These are phyloP conservation scores for Sinosuthora webbiana DNA, from an alignment of 2,113 vertebrate species.

Conservation along the genomic window DNA sequence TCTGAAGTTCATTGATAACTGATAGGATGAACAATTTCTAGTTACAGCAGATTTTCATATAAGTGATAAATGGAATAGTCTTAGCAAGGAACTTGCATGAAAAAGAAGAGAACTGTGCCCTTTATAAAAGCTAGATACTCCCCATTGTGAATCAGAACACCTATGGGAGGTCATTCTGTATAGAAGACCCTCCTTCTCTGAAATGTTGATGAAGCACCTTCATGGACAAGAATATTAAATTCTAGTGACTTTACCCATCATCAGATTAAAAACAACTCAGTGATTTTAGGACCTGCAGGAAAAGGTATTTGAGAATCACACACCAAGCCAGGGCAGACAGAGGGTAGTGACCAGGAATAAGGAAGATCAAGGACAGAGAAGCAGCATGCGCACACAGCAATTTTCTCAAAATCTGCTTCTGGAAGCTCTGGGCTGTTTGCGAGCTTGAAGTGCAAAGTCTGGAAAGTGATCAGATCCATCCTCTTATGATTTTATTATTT, in stretches of 20 bases:
- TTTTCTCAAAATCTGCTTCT: not conserved
- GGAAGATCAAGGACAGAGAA: not conserved
- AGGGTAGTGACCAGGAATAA: not conserved
- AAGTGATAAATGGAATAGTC: not conserved
- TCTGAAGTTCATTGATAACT: not conserved
- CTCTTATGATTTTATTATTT: not conserved
- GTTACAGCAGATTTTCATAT: not conserved
- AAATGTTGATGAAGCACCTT: not conserved
- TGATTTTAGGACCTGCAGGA: not conserved
- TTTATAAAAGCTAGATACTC: not conserved
- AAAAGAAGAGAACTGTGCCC: not conserved
- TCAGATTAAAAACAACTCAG: not conserved
- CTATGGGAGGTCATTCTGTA: not conserved
- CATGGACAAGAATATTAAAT: not conserved
- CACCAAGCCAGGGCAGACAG: not conserved
- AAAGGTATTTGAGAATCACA: not conserved
- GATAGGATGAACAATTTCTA: not conserved
- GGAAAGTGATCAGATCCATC: not conserved
- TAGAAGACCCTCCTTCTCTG: not conserved
- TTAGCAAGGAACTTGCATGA: not conserved
- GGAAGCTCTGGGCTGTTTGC: not conserved
- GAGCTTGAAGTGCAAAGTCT: not conserved
- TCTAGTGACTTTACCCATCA: not conserved
- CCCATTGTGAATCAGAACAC: not conserved
- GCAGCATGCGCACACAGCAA: not conserved